phyloP scores from a whole-genome alignment of 2,888 invertebrate species.

The Myopa testacea region DNA sequence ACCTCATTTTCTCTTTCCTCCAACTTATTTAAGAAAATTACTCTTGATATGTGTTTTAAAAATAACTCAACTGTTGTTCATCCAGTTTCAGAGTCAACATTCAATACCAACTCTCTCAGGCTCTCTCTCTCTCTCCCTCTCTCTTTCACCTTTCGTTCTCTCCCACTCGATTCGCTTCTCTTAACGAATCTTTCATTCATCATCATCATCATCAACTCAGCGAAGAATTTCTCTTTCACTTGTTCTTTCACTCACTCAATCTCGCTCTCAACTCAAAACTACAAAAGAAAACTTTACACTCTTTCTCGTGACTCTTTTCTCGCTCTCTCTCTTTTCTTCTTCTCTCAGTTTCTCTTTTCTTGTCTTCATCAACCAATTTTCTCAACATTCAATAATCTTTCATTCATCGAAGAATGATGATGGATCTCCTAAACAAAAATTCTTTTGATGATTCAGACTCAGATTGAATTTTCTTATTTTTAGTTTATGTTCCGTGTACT shows the following conservation, averaged over 20 bases:
- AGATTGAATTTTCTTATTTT: not conserved
- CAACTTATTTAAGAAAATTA: too few relatives aligned
- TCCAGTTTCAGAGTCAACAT: not conserved
- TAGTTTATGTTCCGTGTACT: not conserved
- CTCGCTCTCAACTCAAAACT: not conserved
- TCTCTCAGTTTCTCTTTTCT: not conserved
- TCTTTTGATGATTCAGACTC: not conserved
- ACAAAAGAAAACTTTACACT: too few relatives aligned
- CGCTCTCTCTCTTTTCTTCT: not conserved
- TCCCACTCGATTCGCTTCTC: not conserved
- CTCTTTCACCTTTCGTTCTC: not conserved
- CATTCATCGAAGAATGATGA: conserved; percentile 50
- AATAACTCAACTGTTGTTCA: too few relatives aligned
- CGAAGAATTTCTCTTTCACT: not conserved
- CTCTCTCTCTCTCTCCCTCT: not conserved
- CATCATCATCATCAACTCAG: not conserved
- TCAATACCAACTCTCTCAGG: not conserved
- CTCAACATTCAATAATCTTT: not conserved
- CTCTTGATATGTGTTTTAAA: too few relatives aligned
- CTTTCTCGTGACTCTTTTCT: too few relatives aligned
- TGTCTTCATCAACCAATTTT: conserved; percentile 5
- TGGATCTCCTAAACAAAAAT: conserved; percentile 60
- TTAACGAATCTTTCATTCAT: too few relatives aligned
- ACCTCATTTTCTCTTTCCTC: too few relatives aligned
- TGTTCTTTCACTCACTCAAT: too few relatives aligned